phyloP scores from a whole-genome alignment of 2,113 vertebrate species.

The Apodemus sylvaticus region DNA sequence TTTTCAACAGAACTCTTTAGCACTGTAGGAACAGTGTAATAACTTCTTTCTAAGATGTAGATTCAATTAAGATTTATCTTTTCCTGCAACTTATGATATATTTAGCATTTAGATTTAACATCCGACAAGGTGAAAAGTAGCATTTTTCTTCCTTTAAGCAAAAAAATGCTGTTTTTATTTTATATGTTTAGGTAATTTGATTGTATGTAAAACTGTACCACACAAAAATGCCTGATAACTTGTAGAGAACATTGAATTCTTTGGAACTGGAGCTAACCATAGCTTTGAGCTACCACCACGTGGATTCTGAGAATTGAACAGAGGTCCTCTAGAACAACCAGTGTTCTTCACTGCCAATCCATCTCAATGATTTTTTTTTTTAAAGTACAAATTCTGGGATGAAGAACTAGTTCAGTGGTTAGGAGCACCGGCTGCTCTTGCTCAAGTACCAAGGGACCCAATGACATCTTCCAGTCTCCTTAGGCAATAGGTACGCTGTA shows the following conservation, averaged over 20 bases:
- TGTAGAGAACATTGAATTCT: neutral
- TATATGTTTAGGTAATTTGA: neutral
- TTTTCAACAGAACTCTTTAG: conserved; percentile 10
- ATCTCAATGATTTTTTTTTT: neutral
- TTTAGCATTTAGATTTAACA: neutral
- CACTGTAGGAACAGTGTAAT: neutral
- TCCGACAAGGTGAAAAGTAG: neutral
- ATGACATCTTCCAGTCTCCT: neutral
- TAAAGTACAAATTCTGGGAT: neutral
- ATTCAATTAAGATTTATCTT: conserved; percentile 46
- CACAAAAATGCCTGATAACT: neutral
- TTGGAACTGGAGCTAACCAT: neutral
- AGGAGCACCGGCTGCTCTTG: neutral
- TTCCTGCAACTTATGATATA: neutral
- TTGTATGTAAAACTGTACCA: neutral
- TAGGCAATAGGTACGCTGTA: neutral
- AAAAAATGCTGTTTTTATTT: conserved; percentile 5
- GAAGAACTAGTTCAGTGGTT: neutral
- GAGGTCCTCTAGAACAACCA: too few species aligned
- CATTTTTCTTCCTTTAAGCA: neutral
- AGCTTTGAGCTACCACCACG: neutral
- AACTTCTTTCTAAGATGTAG: conserved; percentile 21
- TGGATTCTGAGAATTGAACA: neutral
- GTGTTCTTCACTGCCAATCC: neutral
- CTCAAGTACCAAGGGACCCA: neutral